Evolutionary conservation across 2,797 vertebrate genomes (phyloP).

Genomic region (Chloroceryle inda): DNA sequence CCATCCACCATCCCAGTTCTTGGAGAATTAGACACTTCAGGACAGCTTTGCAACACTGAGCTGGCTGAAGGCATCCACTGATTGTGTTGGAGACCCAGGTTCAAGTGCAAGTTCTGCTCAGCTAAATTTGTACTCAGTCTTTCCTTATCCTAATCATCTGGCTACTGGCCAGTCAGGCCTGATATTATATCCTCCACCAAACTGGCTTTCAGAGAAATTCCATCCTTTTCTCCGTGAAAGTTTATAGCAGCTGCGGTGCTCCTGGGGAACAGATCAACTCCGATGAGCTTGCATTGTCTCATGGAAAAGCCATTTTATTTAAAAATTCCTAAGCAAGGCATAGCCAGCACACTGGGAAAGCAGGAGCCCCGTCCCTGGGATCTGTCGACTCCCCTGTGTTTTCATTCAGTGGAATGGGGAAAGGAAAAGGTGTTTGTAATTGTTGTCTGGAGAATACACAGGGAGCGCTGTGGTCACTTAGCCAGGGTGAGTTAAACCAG

Average conservation of each 20-base stretch:
- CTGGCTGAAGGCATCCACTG: not conserved
- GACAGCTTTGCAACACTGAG: not conserved
- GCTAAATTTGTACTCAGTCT: not conserved
- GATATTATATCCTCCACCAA: constrained; percentile 15
- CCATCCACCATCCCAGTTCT: not conserved
- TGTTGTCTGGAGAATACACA: not conserved
- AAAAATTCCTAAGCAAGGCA: not conserved
- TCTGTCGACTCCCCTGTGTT: not conserved
- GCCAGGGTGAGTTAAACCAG: not conserved
- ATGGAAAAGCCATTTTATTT: constrained; percentile 56
- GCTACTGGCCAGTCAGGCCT: constrained; percentile 16
- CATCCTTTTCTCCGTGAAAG: constrained; percentile 14
- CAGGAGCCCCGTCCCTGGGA: not conserved
- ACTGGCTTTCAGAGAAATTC: constrained; percentile 47
- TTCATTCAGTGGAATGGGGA: not conserved
- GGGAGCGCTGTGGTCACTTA: not conserved
- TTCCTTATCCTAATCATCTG: constrained; percentile 35
- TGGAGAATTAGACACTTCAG: not conserved
- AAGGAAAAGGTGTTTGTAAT: not conserved
- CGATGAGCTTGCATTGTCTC: constrained; percentile 43
- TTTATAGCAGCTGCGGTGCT: constrained; percentile 58
- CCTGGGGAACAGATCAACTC: constrained; percentile 61
- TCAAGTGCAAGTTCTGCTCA: not conserved
- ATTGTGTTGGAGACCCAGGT: not conserved
- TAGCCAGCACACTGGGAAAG: not conserved